phyloP scores from a whole-genome alignment of 1,140 invertebrate species.

The Drosophila prosaltans region DNA sequence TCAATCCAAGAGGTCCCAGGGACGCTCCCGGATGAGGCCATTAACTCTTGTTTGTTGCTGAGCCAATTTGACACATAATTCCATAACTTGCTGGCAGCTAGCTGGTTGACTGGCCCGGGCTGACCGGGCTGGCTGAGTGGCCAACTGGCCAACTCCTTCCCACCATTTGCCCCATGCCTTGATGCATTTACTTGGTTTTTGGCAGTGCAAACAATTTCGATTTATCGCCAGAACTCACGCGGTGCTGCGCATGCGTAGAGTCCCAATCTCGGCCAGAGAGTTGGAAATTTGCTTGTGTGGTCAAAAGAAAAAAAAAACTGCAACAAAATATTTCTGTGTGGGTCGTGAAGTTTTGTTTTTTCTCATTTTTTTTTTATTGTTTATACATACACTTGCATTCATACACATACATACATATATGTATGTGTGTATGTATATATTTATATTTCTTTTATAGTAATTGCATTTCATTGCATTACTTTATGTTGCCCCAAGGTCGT shows the following conservation, averaged over 20 bases:
- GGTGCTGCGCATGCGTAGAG: slow-evolving; percentile 55
- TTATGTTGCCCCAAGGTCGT: slow-evolving; percentile 72
- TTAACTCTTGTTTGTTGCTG: slow-evolving; percentile 72
- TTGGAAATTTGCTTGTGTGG: slow-evolving; percentile 39
- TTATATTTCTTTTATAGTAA: slow-evolving; percentile 58
- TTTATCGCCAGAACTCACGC: slow-evolving; percentile 78
- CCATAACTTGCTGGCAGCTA: slow-evolving; percentile 66
- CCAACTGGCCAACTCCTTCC: neutral
- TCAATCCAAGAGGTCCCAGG: slow-evolving; percentile 32
- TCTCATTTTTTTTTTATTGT: neutral
- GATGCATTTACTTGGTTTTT: slow-evolving; percentile 80
- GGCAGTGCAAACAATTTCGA: slow-evolving; percentile 81
- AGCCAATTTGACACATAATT: slow-evolving; percentile 78
- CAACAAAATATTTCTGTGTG: slow-evolving; percentile 56
- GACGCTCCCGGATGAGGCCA: slow-evolving; percentile 51
- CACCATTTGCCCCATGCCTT: slow-evolving; percentile 35
- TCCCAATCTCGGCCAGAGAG: too few species aligned
- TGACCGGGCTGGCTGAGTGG: neutral
- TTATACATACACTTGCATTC: too few species aligned
- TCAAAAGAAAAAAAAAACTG: slow-evolving; percentile 12
- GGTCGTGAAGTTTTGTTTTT: slow-evolving; percentile 57
- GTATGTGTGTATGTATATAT: neutral
- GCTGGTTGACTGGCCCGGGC: slow-evolving; percentile 23
- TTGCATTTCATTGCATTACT: slow-evolving; percentile 77
- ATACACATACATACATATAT: neutral